Percentiles rank a stretch among this genome's conserved stretches.
These are phyloP conservation scores for Lipophrys pholis DNA, from an alignment of 2,113 vertebrate species.

Conservation along the genomic window DNA sequence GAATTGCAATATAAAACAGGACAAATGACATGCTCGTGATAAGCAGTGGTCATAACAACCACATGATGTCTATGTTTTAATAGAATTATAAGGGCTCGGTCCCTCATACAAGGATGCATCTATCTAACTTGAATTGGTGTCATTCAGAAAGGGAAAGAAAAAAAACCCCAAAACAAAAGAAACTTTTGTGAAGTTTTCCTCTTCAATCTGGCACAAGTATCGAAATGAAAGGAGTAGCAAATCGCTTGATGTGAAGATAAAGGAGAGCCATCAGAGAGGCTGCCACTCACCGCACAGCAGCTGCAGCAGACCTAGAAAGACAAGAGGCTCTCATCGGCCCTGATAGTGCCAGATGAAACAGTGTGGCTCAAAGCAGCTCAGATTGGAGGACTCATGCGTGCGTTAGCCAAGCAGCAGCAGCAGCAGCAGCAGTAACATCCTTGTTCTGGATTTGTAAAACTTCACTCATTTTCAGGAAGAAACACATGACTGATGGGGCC, in stretches of 20 bases:
- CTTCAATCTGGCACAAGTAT: slow-evolving; percentile 58
- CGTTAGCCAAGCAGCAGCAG: slow-evolving; percentile 43
- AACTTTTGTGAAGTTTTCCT: slow-evolving; percentile 43
- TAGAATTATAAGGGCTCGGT: background rate
- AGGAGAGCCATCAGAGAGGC: slow-evolving; percentile 65
- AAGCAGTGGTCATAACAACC: slow-evolving; percentile 9
- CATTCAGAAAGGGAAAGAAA: background rate
- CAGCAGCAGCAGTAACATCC: slow-evolving; percentile 58
- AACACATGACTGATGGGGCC: slow-evolving; percentile 59
- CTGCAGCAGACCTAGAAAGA: slow-evolving; percentile 58
- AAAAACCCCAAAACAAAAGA: too few relatives aligned
- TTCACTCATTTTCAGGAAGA: slow-evolving; percentile 70
- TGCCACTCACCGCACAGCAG: slow-evolving; percentile 77
- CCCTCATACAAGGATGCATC: slow-evolving; percentile 19
- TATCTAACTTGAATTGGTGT: slow-evolving; percentile 26
- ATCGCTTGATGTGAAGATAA: slow-evolving; percentile 71
- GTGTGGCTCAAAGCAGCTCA: slow-evolving; percentile 52
- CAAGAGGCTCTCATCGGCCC: slow-evolving; percentile 66
- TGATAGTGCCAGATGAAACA: slow-evolving; percentile 62
- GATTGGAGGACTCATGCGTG: slow-evolving; percentile 38
- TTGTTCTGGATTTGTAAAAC: slow-evolving; percentile 71
- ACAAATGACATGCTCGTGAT: too few relatives aligned
- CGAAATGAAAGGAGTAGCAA: slow-evolving; percentile 66
- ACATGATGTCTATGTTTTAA: background rate
- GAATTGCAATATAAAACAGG: background rate